Evolutionary conservation across 2,797 vertebrate genomes (phyloP).

Genomic region (Kryptolebias ocellatus): DNA sequence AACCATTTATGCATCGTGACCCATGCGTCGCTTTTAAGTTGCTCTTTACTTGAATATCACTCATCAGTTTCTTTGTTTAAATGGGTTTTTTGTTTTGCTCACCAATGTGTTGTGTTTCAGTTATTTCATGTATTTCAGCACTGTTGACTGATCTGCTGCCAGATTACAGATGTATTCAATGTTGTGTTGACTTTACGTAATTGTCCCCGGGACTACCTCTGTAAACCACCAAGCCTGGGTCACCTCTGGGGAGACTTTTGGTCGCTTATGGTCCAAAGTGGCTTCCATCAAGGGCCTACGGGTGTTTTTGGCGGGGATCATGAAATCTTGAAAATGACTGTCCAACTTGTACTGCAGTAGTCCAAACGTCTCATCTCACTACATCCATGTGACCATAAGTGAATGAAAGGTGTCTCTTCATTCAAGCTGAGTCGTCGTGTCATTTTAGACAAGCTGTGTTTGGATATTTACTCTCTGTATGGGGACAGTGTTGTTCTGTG

Average conservation of each 20-base stretch:
- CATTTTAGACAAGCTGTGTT: conserved; percentile 71
- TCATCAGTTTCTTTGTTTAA: conserved; percentile 40
- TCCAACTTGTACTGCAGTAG: conserved; percentile 65
- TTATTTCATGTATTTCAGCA: conserved; percentile 69
- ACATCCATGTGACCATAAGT: conserved; percentile 57
- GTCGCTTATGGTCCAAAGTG: conserved; percentile 18
- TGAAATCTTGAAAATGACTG: conserved; percentile 62
- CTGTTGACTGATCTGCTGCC: conserved; percentile 65
- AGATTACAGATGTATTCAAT: conserved; percentile 45
- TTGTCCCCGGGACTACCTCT: conserved; percentile 78
- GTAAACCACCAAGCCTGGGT: conserved; percentile 57
- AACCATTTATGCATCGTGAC: conserved; percentile 21
- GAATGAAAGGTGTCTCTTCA: conserved; percentile 68
- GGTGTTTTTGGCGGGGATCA: conserved; percentile 36
- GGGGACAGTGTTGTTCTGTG: conserved; percentile 69
- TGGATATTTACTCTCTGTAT: conserved; percentile 74
- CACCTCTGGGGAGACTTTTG: conserved; percentile 47
- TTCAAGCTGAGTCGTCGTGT: conserved; percentile 65
- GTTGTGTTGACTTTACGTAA: conserved; percentile 59
- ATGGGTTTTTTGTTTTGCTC: conserved; percentile 26
- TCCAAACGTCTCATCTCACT: conserved; percentile 74
- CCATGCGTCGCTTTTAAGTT: conserved; percentile 31
- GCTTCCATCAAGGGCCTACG: conserved; percentile 39
- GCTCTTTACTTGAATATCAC: conserved; percentile 58
- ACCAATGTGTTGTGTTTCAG: conserved; percentile 40